Evolutionary conservation across 2,888 invertebrate species (phyloP), one percentile per base, ranked within the genome.

Genomic region (Craniophora ligustri): DNA sequence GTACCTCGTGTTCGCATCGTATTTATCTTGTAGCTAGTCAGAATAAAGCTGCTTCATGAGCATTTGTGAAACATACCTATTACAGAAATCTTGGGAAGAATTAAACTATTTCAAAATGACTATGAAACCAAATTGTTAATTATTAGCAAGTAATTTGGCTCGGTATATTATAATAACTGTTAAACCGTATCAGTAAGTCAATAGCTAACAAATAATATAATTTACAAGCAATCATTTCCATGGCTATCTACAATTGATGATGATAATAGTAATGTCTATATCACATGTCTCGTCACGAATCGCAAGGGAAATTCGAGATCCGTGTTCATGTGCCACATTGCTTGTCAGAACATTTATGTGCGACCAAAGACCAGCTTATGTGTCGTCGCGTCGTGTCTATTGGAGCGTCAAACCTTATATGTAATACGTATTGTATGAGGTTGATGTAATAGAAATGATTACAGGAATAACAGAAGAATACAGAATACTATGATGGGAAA

Each of bases 221-320:
- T n/a, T n/a, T n/a, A n/a, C n/a, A n/a, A n/a, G 23, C 8, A 8
- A 23, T 23, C 21, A 21, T 21, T 21, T 2, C 10, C 8, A 8
- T 23, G 0, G n/a, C 23, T 3, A 19, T 56, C 61, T 59, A 61
- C 64, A 65, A 72, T 67, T 72, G 79, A 76, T 77, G 77, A 75
- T 74, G 66, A 70, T 72, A 70, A 72, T 72, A n/a, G n/a, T n/a
- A n/a, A 75, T 62, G 65, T 80, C 76, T 78, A 75, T 75, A 72
- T 55, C 74, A 74, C 63, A 67, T 71, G 75, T 78, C 75, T 75
- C 69, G 76, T 75, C 70, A 77, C 70, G 68, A 72, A 68, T 66
- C 79, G 55, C 79, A 59, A 46, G 79, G 81, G 83, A 85, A 85
- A 86, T 81, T 76, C 76, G 67, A 79, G 74, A 82, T 82, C 78